phyloP scores from a whole-genome alignment of 2,797 vertebrate genomes.

The Gouania willdenowi region DNA sequence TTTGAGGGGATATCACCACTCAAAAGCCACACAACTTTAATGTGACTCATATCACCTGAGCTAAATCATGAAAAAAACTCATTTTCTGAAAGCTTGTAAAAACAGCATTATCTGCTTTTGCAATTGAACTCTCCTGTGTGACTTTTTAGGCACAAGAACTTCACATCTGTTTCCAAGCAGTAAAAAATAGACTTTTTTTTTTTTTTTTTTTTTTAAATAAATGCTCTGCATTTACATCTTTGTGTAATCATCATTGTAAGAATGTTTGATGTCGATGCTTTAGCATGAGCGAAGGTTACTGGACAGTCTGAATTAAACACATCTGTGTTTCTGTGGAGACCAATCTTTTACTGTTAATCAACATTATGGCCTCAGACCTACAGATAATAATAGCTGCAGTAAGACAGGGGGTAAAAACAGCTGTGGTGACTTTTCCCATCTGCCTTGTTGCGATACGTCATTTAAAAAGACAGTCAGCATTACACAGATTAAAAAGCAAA shows the following conservation, averaged over 20 bases:
- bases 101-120: too few relatives aligned
- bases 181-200: too few relatives aligned
- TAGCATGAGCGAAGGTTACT: slow-evolving; percentile 16
- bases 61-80: too few relatives aligned
- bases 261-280: slow-evolving; percentile 2
- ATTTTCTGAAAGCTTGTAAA: too few relatives aligned
- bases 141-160: too few relatives aligned
- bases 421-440: slow-evolving; percentile 21
- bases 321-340: slow-evolving; percentile 65
- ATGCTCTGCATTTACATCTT: background rate
- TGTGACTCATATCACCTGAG: too few relatives aligned
- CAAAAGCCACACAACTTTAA: too few relatives aligned
- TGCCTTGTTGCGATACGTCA: slow-evolving; percentile 19
- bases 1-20: too few relatives aligned
- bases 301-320: slow-evolving; percentile 32
- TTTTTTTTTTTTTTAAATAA: too few relatives aligned
- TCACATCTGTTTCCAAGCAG: too few relatives aligned
- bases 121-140: too few relatives aligned
- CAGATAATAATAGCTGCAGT: slow-evolving; percentile 69
- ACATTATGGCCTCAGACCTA: slow-evolving; percentile 52
- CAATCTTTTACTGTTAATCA: slow-evolving; percentile 45
- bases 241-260: background rate
- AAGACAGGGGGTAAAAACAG: slow-evolving; percentile 46
- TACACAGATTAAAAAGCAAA: background rate
- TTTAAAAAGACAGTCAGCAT: slow-evolving; percentile 22